Percentiles rank a stretch among this genome's conserved stretches.
phyloP scores from a whole-genome alignment of 2,797 vertebrate species.

The Darevskia mixta region DNA sequence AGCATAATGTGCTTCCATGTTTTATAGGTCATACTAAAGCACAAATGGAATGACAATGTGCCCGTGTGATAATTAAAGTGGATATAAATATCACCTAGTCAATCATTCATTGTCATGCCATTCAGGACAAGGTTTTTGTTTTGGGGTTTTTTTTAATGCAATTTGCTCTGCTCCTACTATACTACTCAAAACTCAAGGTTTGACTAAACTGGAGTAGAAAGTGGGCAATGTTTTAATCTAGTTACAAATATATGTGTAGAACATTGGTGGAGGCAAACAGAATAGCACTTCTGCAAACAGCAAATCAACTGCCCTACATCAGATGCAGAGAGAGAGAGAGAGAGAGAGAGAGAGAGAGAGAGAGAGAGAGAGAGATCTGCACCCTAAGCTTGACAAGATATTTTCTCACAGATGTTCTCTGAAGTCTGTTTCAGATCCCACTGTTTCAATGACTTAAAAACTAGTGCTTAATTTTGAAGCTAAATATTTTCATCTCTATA shows the following conservation, averaged over 20 bases:
- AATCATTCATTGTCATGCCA: background rate
- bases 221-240: background rate
- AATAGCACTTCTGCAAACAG: no score
- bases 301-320: no score
- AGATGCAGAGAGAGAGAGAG: no score
- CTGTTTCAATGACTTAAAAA: background rate
- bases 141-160: background rate
- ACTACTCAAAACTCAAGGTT: background rate
- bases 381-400: background rate
- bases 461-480: background rate
- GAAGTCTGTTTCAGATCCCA: background rate
- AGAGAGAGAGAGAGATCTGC: background rate
- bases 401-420: background rate
- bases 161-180: background rate
- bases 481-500: background rate
- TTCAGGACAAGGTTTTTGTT: background rate
- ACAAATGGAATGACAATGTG: conserved; percentile 5
- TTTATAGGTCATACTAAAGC: conserved; percentile 11
- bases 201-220: background rate
- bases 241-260: no score
- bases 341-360: background rate
- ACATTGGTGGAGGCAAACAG: no score
- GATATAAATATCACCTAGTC: conserved; percentile 1
- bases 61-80: conserved; percentile 4
- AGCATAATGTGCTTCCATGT: conserved; percentile 3